A percentile compares a stretch with the other conserved stretches of the same genome.
Conservation (phyloP, 1,140 invertebrate genomes). For the Acromyrmex charruanus region DNA sequence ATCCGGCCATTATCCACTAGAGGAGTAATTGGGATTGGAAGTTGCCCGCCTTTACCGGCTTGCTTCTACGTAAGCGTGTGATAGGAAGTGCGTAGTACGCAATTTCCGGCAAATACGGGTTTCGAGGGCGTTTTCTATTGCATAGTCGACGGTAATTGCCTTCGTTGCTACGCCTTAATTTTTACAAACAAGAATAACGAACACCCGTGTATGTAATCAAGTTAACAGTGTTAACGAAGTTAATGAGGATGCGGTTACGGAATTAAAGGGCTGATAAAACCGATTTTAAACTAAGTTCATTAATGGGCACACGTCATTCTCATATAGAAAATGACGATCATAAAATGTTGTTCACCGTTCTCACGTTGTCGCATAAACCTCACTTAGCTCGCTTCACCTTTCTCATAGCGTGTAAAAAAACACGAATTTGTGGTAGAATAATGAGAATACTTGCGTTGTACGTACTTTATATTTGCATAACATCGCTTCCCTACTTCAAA, state of each 20-base stretch:
- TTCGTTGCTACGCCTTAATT: constrained; percentile 34
- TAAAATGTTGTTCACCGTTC: not conserved
- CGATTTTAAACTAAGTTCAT: constrained; percentile 65
- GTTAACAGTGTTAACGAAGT: constrained; percentile 68
- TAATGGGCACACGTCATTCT: constrained; percentile 33
- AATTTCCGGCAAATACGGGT: constrained; percentile 22
- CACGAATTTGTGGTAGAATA: not conserved
- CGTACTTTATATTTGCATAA: not conserved
- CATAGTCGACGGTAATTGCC: constrained; percentile 20
- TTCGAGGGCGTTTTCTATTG: constrained; percentile 19
- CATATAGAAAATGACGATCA: not conserved
- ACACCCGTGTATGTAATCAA: constrained; percentile 24
- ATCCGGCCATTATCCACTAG: constrained; percentile 83
- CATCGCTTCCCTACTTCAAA: too few relatives aligned
- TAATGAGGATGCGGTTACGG: constrained; percentile 69
- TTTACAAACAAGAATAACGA: constrained; percentile 32
- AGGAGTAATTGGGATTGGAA: constrained; percentile 83
- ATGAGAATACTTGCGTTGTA: not conserved
- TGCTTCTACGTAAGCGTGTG: constrained; percentile 42
- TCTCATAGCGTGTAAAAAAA: not conserved
- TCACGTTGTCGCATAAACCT: constrained; percentile 5
- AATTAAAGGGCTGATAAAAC: constrained; percentile 58
- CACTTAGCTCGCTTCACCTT: not conserved
- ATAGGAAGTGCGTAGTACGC: constrained; percentile 44
- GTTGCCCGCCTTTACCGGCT: constrained; percentile 66